Evolutionary conservation across 2,888 invertebrate species (phyloP).

Genomic region (Spodoptera littoralis): DNA sequence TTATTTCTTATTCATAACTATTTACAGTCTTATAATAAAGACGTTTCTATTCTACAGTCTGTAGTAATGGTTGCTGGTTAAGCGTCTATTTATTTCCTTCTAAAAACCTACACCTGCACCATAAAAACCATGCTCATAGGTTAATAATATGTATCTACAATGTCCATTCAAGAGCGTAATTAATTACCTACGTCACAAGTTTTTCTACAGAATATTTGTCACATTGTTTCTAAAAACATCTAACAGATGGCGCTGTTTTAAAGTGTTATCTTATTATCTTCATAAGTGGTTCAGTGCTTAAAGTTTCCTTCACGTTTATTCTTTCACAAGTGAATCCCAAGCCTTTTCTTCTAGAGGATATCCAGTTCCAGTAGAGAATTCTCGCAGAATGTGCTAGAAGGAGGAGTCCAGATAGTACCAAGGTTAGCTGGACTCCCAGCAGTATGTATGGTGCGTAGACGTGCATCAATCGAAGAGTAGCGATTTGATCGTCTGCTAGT

Average conservation of each 20-base stretch:
- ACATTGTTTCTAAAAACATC: slow-evolving; percentile 3
- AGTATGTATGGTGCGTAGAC: slow-evolving; percentile 57
- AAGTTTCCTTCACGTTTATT: slow-evolving; percentile 15
- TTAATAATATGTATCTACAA: too few relatives aligned
- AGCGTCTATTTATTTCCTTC: too few relatives aligned
- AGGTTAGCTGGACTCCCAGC: slow-evolving; percentile 46
- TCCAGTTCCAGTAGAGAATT: slow-evolving; percentile 42
- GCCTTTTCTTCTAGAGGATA: slow-evolving; percentile 31
- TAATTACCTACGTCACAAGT: too few relatives aligned
- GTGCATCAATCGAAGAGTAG: slow-evolving; percentile 55
- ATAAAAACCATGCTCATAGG: too few relatives aligned
- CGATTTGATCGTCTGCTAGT: slow-evolving; percentile 54
- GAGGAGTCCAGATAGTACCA: slow-evolving; percentile 28
- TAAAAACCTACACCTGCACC: too few relatives aligned
- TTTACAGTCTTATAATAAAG: too few relatives aligned
- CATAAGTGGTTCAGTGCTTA: slow-evolving; percentile 44
- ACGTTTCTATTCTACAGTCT: too few relatives aligned
- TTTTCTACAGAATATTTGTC: not conserved
- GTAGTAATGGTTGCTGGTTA: too few relatives aligned
- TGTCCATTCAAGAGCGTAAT: too few relatives aligned
- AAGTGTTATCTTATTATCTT: not conserved
- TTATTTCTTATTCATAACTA: too few relatives aligned
- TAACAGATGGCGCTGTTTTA: slow-evolving; percentile 25
- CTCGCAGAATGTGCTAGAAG: slow-evolving; percentile 40
- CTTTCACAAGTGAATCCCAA: slow-evolving; percentile 7